Evolutionary conservation across 2,888 invertebrate species (phyloP).

Genomic region (Ganaspis brasiliensis): DNA sequence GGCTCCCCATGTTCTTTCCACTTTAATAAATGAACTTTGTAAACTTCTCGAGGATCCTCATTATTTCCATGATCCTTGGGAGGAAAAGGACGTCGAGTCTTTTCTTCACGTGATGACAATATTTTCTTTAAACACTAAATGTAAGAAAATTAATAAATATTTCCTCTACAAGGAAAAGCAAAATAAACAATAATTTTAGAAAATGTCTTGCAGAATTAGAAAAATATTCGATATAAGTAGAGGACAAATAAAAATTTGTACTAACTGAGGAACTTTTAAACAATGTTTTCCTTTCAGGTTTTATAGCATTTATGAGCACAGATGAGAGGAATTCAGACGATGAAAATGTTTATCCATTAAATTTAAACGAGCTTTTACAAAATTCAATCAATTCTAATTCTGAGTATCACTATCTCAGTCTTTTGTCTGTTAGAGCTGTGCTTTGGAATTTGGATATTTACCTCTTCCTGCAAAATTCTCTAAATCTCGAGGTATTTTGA

Average conservation of each 20-base stretch:
- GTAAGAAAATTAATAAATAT: conserved; percentile 67
- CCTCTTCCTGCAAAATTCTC: conserved; percentile 66
- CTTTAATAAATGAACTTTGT: conserved; percentile 71
- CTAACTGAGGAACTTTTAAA: too few species aligned
- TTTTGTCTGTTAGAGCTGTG: conserved; percentile 70
- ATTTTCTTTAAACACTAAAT: conserved; percentile 75
- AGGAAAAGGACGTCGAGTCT: conserved; percentile 64
- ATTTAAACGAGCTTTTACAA: conserved; percentile 71
- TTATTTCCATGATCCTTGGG: conserved; percentile 76
- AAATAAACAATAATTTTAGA: too few species aligned
- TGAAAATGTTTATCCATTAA: conserved; percentile 57
- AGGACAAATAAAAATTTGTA: too few species aligned
- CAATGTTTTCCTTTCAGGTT: too few species aligned
- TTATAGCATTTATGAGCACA: conserved; percentile 70
- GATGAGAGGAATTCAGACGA: conserved; percentile 65
- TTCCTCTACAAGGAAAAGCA: too few species aligned
- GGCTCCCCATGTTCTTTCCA: conserved; percentile 75
- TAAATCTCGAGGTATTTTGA: conserved; percentile 73
- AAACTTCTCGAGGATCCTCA: conserved; percentile 69
- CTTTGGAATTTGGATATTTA: conserved; percentile 76
- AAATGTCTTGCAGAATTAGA: not conserved
- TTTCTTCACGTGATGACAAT: conserved; percentile 74
- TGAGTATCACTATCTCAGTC: conserved; percentile 73
- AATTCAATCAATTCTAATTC: conserved; percentile 70
- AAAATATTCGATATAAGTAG: not conserved